Percentiles rank a stretch among this genome's conserved stretches.
These are phyloP conservation scores for Latheticus oryzae DNA, from an alignment of 2,888 invertebrate species.

Conservation along the genomic window DNA sequence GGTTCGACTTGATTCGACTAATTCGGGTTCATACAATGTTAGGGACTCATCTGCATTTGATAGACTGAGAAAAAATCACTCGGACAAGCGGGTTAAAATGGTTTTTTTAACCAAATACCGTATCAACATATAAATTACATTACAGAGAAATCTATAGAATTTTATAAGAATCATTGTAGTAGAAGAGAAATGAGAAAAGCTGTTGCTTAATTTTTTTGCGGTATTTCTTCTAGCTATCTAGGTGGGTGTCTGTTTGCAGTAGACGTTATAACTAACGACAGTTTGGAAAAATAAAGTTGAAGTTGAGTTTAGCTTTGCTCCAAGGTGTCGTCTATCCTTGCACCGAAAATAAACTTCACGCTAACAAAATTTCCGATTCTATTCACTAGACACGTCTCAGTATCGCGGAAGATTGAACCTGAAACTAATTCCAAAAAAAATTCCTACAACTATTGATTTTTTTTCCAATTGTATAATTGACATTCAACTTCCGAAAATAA, in stretches of 20 bases:
- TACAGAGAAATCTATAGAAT: no score
- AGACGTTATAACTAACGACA: slow-evolving; percentile 28
- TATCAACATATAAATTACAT: slow-evolving; percentile 13
- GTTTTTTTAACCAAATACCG: no score
- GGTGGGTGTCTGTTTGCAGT: no score
- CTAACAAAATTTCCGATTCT: slow-evolving; percentile 36
- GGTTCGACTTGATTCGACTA: slow-evolving; percentile 12
- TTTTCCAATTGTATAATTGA: no score
- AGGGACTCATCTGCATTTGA: slow-evolving; percentile 8
- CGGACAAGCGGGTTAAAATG: no score
- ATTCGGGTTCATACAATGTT: slow-evolving; percentile 10
- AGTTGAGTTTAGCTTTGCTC: slow-evolving; percentile 27
- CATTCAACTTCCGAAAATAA: background rate
- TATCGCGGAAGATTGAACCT: slow-evolving; percentile 9
- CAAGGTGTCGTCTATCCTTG: slow-evolving; percentile 35
- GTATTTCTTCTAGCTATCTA: no score
- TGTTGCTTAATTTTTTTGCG: no score
- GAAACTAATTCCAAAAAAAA: background rate
- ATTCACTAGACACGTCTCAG: slow-evolving; percentile 19
- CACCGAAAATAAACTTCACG: slow-evolving; percentile 32
- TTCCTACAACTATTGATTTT: no score
- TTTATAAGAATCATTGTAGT: no score
- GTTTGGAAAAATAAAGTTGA: slow-evolving; percentile 36
- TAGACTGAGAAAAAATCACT: no score
- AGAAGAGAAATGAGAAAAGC: slow-evolving; percentile 22